Evolutionary conservation across 2,888 invertebrate genomes (phyloP).

Genomic region (Eubasilissa splendida): DNA sequence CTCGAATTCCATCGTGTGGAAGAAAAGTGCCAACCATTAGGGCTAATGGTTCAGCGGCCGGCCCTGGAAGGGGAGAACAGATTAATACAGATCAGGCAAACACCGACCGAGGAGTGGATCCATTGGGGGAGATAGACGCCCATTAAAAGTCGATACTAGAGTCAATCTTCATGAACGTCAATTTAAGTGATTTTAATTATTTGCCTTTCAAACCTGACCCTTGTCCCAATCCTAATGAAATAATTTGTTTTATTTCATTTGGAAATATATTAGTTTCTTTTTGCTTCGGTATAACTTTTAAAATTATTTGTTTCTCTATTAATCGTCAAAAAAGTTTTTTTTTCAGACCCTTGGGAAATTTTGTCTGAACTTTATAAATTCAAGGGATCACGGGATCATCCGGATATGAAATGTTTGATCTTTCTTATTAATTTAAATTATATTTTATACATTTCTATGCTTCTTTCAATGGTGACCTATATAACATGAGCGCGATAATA

Average conservation of each 20-base stretch:
- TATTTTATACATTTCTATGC: too few relatives aligned
- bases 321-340: too few relatives aligned
- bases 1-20: conserved; percentile 40
- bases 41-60: conserved; percentile 39
- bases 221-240: conserved; percentile 1
- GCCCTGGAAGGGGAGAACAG: conserved; percentile 34
- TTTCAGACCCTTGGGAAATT: too few relatives aligned
- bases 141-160: conserved; percentile 45
- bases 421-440: too few relatives aligned
- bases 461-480: too few relatives aligned
- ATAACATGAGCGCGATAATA: too few relatives aligned
- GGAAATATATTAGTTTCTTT: too few relatives aligned
- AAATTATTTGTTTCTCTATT: too few relatives aligned
- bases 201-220: conserved; percentile 11
- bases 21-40: conserved; percentile 46
- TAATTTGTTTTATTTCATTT: not conserved
- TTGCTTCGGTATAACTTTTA: too few relatives aligned
- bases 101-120: conserved; percentile 20
- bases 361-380: too few relatives aligned
- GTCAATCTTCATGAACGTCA: conserved; percentile 31
- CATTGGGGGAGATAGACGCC: conserved; percentile 26
- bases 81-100: conserved; percentile 47
- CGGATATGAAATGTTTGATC: too few relatives aligned
- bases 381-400: too few relatives aligned
- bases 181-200: conserved; percentile 38